Conservation (phyloP, 2,113 vertebrate genomes). For the Notiomystis cincta region DNA sequence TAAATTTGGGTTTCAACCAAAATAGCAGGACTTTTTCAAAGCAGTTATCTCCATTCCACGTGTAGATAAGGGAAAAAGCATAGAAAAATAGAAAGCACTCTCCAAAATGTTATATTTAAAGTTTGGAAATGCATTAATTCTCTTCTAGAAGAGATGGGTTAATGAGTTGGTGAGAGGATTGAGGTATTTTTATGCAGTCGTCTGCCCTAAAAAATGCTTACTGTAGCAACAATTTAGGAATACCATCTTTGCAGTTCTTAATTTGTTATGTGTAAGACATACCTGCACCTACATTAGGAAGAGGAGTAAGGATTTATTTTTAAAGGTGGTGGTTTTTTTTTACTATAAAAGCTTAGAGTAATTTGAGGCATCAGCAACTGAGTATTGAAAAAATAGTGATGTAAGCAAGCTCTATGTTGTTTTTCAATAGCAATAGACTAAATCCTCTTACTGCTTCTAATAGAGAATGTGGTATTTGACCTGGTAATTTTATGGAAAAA, state of each 20-base stretch:
- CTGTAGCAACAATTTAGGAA: not conserved
- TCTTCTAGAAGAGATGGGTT: not conserved
- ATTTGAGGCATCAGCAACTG: not conserved
- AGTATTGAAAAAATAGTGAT: not conserved
- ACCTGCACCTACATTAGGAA: not conserved
- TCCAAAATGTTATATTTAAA: not conserved
- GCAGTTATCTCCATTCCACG: not conserved
- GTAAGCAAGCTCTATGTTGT: not conserved
- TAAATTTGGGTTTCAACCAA: not conserved
- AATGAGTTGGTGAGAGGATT: not conserved
- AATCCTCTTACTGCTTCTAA: not conserved
- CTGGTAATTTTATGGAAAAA: not conserved
- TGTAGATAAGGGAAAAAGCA: not conserved
- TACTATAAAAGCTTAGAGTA: not conserved
- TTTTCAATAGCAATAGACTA: not conserved
- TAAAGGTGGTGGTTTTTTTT: not conserved
- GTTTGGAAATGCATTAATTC: not conserved
- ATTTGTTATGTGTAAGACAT: not conserved
- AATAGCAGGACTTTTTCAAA: not conserved
- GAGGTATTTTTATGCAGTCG: not conserved
- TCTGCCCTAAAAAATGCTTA: not conserved
- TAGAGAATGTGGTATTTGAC: slow-evolving; percentile 10
- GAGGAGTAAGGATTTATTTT: not conserved
- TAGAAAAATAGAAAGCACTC: not conserved
- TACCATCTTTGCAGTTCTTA: not conserved